Evolutionary conservation across 2,113 vertebrate species (phyloP).

Genomic region (Mola mola): DNA sequence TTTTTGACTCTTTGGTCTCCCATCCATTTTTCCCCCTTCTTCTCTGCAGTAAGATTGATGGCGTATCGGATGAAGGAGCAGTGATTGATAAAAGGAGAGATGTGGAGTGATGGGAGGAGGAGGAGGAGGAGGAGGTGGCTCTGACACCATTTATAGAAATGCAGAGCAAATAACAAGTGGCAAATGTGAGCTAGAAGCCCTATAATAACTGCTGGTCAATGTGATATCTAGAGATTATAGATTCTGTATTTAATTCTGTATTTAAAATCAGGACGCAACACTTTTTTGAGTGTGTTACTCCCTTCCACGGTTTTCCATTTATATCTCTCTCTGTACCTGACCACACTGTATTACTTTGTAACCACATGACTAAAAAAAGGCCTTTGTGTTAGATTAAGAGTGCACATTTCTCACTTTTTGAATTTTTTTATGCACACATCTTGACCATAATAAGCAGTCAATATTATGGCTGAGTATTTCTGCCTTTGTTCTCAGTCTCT

Average conservation of each 20-base stretch:
- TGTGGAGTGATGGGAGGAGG: slow-evolving; percentile 5
- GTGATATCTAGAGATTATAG: background rate
- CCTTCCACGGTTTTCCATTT: background rate
- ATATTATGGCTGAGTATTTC: no score
- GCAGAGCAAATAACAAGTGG: background rate
- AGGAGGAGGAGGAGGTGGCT: slow-evolving; percentile 3
- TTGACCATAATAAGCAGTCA: no score
- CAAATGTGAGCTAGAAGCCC: background rate
- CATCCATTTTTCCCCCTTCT: background rate
- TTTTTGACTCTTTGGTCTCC: background rate
- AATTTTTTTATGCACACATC: no score
- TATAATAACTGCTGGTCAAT: background rate
- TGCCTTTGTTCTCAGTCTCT: no score
- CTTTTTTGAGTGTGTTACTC: no score
- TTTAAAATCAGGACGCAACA: background rate
- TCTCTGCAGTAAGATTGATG: slow-evolving; percentile 26
- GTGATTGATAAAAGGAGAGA: slow-evolving; percentile 43
- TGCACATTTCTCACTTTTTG: no score
- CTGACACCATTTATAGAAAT: background rate
- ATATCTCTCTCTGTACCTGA: no score
- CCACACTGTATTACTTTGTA: no score
- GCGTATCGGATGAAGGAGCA: background rate
- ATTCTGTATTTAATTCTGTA: background rate
- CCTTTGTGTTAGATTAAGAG: no score
- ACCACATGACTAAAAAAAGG: no score